These are phyloP conservation scores for Brachionus calyciflorus DNA, from an alignment of 1,140 invertebrate genomes.

Conservation along the genomic window DNA sequence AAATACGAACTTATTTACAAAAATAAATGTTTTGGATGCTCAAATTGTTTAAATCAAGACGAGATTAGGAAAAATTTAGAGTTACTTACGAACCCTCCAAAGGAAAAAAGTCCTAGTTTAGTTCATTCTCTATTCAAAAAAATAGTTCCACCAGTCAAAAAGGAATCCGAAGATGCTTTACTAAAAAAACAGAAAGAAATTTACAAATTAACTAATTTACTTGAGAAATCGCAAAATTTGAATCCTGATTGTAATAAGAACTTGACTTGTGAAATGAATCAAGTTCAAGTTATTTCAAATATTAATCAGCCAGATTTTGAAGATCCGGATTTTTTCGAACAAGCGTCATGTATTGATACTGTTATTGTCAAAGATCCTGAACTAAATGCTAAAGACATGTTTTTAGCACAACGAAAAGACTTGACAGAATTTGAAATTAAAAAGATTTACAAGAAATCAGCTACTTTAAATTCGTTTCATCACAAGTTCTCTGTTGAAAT, in stretches of 20 bases:
- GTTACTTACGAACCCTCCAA: background rate
- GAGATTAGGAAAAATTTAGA: constrained; percentile 15
- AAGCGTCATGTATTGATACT: constrained; percentile 11
- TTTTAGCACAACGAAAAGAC: constrained; percentile 23
- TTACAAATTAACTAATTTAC: background rate
- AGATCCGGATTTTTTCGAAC: background rate
- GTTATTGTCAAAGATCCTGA: constrained; percentile 44
- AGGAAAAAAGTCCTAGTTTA: background rate
- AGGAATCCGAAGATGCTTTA: background rate
- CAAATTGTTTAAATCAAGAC: constrained; percentile 9
- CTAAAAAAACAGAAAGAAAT: background rate
- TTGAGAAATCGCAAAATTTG: background rate
- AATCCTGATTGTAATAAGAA: constrained; percentile 16
- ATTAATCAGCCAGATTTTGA: constrained; percentile 27
- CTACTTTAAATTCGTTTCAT: constrained; percentile 14
- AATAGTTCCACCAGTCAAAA: background rate
- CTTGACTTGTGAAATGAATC: background rate
- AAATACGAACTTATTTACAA: constrained; percentile 29
- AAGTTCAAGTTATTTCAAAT: constrained; percentile 13
- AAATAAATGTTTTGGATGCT: constrained; percentile 28
- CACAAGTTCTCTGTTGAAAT: constrained; percentile 23
- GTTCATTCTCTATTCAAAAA: background rate
- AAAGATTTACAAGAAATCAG: constrained; percentile 24
- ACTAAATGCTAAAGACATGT: constrained; percentile 35
- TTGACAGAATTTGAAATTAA: constrained; percentile 4